These are phyloP conservation scores for Drosophila simulans DNA, from an alignment of 1,140 invertebrate genomes.

Conservation along the genomic window DNA sequence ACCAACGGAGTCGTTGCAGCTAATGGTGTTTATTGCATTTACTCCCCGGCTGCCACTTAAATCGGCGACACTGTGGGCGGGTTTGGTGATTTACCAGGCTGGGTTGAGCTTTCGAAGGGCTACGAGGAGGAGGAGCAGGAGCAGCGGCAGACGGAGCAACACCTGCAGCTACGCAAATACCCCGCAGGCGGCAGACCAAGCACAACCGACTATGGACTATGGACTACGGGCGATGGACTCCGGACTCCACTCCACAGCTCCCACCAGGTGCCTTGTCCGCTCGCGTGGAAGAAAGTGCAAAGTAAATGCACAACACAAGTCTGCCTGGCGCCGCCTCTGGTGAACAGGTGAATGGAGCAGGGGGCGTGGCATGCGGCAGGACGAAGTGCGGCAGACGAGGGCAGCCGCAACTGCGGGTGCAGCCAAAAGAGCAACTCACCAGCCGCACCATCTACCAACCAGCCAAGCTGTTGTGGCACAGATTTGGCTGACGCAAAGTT, in stretches of 20 bases:
- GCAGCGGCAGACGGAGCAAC: conserved; percentile 21
- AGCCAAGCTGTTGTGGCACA: conserved; percentile 26
- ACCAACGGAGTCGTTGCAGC: conserved; percentile 52
- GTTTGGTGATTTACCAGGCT: background rate
- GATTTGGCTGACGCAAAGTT: conserved; percentile 74
- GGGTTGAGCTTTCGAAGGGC: background rate
- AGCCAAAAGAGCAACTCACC: conserved; percentile 54
- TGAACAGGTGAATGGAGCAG: conserved; percentile 6
- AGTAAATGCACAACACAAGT: conserved; percentile 78
- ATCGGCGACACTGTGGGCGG: conserved; percentile 52
- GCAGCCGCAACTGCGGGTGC: conserved; percentile 42
- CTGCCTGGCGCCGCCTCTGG: conserved; percentile 28
- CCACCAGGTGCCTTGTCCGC: conserved; percentile 40
- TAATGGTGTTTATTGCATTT: conserved; percentile 83
- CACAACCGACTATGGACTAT: background rate
- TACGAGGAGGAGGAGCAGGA: background rate
- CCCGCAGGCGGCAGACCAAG: conserved; percentile 51
- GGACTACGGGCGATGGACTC: conserved; percentile 10
- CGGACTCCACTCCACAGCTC: conserved; percentile 19
- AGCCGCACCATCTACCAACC: background rate
- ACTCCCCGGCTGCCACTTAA: conserved; percentile 71
- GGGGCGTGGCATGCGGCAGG: conserved; percentile 13
- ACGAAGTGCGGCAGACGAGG: conserved; percentile 1
- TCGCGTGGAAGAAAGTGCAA: conserved; percentile 71
- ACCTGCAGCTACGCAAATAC: conserved; percentile 75